Evolutionary conservation across 2,888 invertebrate genomes (phyloP).

Genomic region (Bombylius major): DNA sequence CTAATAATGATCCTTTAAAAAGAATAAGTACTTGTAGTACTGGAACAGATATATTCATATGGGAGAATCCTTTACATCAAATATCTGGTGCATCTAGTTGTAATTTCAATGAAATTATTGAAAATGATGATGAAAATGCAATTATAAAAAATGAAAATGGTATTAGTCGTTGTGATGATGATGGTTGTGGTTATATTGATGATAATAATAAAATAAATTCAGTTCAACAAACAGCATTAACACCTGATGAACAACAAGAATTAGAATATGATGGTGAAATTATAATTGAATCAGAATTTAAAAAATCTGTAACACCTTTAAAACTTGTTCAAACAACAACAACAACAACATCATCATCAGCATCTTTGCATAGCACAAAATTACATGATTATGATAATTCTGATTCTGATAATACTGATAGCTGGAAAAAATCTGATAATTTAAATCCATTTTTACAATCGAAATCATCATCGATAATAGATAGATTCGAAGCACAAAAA

Average conservation of each 20-base stretch:
- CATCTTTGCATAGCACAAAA: constrained; percentile 14
- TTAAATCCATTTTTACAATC: constrained; percentile 11
- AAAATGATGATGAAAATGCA: constrained; percentile 6
- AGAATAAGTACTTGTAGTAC: constrained; percentile 25
- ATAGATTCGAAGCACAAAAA: too few species aligned
- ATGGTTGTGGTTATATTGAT: constrained; percentile 28
- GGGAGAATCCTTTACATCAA: constrained; percentile 66
- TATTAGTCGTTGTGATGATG: constrained; percentile 24
- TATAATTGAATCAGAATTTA: constrained; percentile 41
- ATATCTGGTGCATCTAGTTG: constrained; percentile 32
- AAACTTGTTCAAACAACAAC: constrained; percentile 37
- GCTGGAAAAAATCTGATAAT: constrained; percentile 11
- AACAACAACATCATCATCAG: too few species aligned
- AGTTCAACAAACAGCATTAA: constrained; percentile 21
- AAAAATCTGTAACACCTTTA: constrained; percentile 57
- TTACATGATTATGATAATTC: constrained; percentile 35
- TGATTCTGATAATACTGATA: constrained; percentile 35
- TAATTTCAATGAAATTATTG: constrained; percentile 17
- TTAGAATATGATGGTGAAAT: constrained; percentile 53
- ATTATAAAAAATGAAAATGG: constrained; percentile 3
- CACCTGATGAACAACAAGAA: constrained; percentile 61
- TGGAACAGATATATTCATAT: constrained; percentile 58
- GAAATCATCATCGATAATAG: not conserved
- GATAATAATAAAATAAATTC: constrained; percentile 23
- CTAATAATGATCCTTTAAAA: constrained; percentile 21